Percentiles rank a stretch among this genome's conserved stretches.
phyloP scores from a whole-genome alignment of 2,888 invertebrate species.

The Xanthorhoe designata region DNA sequence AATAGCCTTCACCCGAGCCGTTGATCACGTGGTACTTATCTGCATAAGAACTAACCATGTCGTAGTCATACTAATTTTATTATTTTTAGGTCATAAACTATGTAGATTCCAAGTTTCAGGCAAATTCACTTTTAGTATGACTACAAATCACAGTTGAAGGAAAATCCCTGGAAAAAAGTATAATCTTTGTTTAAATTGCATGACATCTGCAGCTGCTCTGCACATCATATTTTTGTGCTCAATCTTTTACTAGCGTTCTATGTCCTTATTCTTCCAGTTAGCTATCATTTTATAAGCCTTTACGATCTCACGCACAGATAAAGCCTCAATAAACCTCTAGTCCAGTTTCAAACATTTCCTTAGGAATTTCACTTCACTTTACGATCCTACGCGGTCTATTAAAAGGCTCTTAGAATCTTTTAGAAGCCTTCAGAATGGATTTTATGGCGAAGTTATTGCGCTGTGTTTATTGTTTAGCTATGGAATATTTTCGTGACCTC shows the following conservation, averaged over 20 bases:
- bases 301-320: conserved; percentile 37
- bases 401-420: conserved; percentile 53
- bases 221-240: background rate
- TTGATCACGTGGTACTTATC: too few relatives aligned
- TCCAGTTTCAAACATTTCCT: conserved; percentile 55
- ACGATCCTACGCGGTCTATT: conserved; percentile 63
- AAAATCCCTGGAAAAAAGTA: too few relatives aligned
- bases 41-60: too few relatives aligned
- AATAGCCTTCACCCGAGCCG: background rate
- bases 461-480: conserved; percentile 54
- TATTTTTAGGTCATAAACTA: too few relatives aligned
- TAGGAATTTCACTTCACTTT: conserved; percentile 64
- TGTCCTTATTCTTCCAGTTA: background rate
- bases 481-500: conserved; percentile 34
- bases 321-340: conserved; percentile 48
- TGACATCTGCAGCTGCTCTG: background rate
- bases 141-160: too few relatives aligned
- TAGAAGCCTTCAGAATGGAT: conserved; percentile 32
- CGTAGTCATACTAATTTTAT: too few relatives aligned
- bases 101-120: too few relatives aligned
- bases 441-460: conserved; percentile 60
- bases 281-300: conserved; percentile 15
- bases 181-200: too few relatives aligned
- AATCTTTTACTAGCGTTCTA: background rate
- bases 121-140: too few relatives aligned